A percentile compares a stretch with the other conserved stretches of the same genome.
Conservation (phyloP, 2,113 vertebrate species). For the Apeltes quadracus region DNA sequence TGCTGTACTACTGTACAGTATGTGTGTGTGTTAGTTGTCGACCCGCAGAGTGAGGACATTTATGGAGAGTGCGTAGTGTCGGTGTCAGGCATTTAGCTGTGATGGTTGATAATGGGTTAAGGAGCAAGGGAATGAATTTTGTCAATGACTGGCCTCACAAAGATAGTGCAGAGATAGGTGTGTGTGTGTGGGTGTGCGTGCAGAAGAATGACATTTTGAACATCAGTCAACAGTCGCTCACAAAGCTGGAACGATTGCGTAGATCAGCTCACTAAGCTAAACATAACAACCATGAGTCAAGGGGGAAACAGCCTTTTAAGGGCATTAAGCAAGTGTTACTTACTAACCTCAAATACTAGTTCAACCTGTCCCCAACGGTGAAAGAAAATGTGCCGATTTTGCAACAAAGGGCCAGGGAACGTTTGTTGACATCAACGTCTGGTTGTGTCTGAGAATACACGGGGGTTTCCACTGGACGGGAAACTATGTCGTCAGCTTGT, state of each 20-base stretch:
- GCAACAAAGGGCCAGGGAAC: conserved; percentile 10
- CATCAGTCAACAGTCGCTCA: conserved; percentile 14
- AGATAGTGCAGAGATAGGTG: background rate
- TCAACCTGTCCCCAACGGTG: background rate
- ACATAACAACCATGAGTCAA: conserved; percentile 51
- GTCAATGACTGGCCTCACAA: background rate
- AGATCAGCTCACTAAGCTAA: conserved; percentile 31
- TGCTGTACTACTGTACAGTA: conserved; percentile 17
- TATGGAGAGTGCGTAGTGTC: background rate
- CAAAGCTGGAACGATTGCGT: conserved; percentile 29
- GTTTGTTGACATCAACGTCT: conserved; percentile 60
- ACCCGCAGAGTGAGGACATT: background rate
- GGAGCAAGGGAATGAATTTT: background rate
- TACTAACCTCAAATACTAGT: conserved; percentile 1
- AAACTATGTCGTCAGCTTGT: conserved; percentile 52
- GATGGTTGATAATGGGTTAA: background rate
- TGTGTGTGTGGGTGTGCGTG: background rate
- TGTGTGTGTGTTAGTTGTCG: background rate
- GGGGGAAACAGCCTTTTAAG: conserved; percentile 48
- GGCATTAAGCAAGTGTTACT: conserved; percentile 37
- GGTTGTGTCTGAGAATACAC: conserved; percentile 41
- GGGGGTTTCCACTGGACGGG: conserved; percentile 69
- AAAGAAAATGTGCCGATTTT: conserved; percentile 22
- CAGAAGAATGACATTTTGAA: conserved; percentile 54
- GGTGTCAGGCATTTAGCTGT: background rate